phyloP scores from a whole-genome alignment of 2,113 vertebrate genomes.

The Caretta caretta region DNA sequence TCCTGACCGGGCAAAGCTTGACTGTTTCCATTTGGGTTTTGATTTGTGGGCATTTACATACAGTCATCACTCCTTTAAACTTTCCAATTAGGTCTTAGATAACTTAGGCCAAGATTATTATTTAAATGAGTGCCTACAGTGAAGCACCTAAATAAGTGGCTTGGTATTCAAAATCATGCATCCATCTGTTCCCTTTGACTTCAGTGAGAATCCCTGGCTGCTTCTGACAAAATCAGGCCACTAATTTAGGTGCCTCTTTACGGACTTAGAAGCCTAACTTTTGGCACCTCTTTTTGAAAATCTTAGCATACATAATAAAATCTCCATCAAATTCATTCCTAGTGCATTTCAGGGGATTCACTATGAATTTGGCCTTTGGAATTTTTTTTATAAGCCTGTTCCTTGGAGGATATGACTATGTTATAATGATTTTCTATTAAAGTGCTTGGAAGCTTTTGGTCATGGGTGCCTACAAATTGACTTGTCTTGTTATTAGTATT shows the following conservation, averaged over 20 bases:
- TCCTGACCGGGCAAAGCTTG: background rate
- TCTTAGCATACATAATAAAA: background rate
- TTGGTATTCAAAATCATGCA: slow-evolving; percentile 2
- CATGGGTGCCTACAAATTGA: background rate
- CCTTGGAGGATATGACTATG: background rate
- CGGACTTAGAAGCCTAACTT: background rate
- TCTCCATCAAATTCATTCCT: slow-evolving; percentile 52
- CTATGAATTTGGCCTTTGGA: slow-evolving; percentile 31
- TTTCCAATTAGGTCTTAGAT: background rate
- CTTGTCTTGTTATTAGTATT: background rate
- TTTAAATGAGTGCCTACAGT: background rate
- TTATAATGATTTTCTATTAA: background rate
- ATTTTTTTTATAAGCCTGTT: slow-evolving; percentile 1
- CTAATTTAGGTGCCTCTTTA: slow-evolving; percentile 1
- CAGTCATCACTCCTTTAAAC: background rate
- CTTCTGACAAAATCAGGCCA: slow-evolving; percentile 4
- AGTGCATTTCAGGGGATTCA: slow-evolving; percentile 22
- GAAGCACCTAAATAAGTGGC: background rate
- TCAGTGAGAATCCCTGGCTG: slow-evolving; percentile 2
- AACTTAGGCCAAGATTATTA: background rate
- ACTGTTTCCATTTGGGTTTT: background rate
- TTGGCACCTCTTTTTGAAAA: slow-evolving; percentile 17
- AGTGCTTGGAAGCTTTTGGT: slow-evolving; percentile 17
- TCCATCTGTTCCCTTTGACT: background rate
- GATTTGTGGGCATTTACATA: background rate